Evolutionary conservation across 2,113 vertebrate genomes (phyloP), one percentile per base, ranked within the genome.

Genomic region (Gambusia holbrooki): DNA sequence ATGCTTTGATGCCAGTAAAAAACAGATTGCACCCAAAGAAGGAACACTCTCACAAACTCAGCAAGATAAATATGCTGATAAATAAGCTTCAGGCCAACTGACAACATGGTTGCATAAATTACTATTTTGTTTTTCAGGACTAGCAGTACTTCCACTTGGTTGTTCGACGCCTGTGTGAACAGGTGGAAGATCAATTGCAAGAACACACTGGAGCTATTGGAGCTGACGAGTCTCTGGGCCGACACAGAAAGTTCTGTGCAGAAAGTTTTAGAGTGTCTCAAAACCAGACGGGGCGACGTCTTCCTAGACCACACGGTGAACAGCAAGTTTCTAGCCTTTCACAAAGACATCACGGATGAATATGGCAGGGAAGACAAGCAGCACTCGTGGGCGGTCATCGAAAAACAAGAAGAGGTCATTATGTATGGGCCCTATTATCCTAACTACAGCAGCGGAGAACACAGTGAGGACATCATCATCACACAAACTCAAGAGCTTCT

Each of bases 341-440:
- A 82, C 51, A 70, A 19, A 1, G 62, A 92, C 76, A 73, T 93
- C 63, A 87, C 69, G 0, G 87, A 90, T 40, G 90, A 92, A 72
- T 90, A 77, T 6, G 72, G 85, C 1, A 15, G 61, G 3, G 86
- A 79, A 1, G 72, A 86, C 32, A 89, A 89, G 54, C 88, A 90
- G 30, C 88, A 90, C 72, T 90, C 88, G 0, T 93, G 89, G 88
- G 87, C 79, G 0, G 88, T 86, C 0, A 67, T 90, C 30, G 90
- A 92, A 77, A 90, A 88, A 66, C 84, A 3, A 27, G 82, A 93
- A 62, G 87, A 91, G 69, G 3, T 92, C 1, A 29, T 90, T 65
- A 87, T 90, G 73, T 89, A 90, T 0, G 85, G 88, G 9, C 80
- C 88, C 13, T 92, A 80, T 73, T 90, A 87, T 74, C 90, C 90